Evolutionary conservation across 2,797 vertebrate species (phyloP), one percentile per base, ranked within the genome.

Genomic region (Pogonophryne albipinna): DNA sequence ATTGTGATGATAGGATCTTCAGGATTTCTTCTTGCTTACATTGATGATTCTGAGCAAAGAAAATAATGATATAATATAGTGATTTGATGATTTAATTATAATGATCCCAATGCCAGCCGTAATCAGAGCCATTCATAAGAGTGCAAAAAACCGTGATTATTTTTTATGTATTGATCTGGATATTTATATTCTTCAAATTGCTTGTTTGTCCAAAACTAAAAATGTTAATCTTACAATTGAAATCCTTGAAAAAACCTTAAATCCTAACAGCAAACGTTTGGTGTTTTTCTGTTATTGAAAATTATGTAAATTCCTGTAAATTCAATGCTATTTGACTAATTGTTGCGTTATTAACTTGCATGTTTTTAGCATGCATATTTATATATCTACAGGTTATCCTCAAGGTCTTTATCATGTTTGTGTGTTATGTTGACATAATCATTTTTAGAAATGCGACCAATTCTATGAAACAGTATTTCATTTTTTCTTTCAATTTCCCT

Each of bases 401-500:
- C 31, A 16, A 23, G 13, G 16, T 6, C n/a, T 52, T 13, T 42
- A 15, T 41, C 4, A 11, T 56, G 0, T 49, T 61, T 52, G 38
- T 38, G 14, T 67, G 20, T 82, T 79, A 62, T 31, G 3, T 68
- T 82, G 71, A 14, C 58, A 57, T 75, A 74, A 74, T 79, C 42
- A 74, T 38, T 84, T 72, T 68, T 49, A 78, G 71, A 42, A 81
- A 72, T 69, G 65, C 73, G 68, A 38, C 58, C 71, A 66, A 53
- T 60, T 78, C 38, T 69, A 51, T 31, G 53, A 73, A 82, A 78
- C 34, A 31, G 19, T 34, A 73, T 71, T 71, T 70, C 1, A 57
- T 62, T 62, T 85, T 80, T 71, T 81, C 44, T 88, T 62, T 72
- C 73, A 75, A 61, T 79, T 78, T 23, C 41, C 67, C 65, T 72